phyloP scores from a whole-genome alignment of 2,888 invertebrate genomes.

The Leptarthrus brevirostris region DNA sequence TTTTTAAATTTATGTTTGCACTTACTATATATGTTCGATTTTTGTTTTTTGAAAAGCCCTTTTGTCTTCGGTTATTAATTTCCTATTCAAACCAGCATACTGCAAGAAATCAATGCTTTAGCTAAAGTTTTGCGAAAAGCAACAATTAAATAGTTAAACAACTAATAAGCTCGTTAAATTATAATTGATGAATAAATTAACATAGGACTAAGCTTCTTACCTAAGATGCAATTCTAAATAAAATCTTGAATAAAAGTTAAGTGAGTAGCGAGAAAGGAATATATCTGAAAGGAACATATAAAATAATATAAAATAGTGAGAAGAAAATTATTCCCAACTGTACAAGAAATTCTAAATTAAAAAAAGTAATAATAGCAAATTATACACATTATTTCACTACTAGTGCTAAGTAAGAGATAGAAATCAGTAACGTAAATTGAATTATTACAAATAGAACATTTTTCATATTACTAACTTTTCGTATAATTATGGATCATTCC shows the following conservation, averaged over 20 bases:
- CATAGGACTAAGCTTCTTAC: conserved; percentile 48
- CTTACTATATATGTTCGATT: too few species aligned
- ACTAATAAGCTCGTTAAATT: conserved; percentile 17
- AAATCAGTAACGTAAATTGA: conserved; percentile 12
- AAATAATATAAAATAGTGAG: background rate
- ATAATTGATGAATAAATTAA: conserved; percentile 12
- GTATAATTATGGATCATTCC: conserved; percentile 12
- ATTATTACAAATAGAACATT: conserved; percentile 21
- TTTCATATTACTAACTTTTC: conserved; percentile 26
- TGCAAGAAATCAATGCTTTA: conserved; percentile 16
- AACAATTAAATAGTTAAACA: too few species aligned
- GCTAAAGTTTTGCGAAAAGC: background rate
- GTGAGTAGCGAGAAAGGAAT: conserved; percentile 10
- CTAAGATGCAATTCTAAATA: conserved; percentile 52
- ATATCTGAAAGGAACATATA: background rate
- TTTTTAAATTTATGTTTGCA: too few species aligned
- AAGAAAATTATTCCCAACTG: conserved; percentile 47
- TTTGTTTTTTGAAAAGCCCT: too few species aligned
- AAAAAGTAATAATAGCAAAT: conserved; percentile 24
- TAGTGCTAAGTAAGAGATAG: conserved; percentile 31
- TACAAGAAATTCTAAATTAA: conserved; percentile 54
- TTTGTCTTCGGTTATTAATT: background rate
- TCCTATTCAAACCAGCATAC: background rate
- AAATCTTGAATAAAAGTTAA: conserved; percentile 24
- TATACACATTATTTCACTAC: conserved; percentile 46